Conservation (phyloP, 1,140 invertebrate species). For the Latrodectus geometricus region DNA sequence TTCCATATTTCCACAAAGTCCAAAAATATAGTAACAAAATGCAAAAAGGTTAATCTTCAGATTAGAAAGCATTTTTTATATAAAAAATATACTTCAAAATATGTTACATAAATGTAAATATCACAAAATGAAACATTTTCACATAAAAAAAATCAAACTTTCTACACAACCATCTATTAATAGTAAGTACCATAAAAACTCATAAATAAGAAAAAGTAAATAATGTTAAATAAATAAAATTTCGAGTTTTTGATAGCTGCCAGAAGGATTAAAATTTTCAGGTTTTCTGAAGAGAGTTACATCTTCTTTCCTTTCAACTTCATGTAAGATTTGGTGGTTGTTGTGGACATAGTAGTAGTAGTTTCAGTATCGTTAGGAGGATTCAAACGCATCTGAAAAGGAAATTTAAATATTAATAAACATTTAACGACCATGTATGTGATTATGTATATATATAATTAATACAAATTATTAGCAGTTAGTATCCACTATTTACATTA, state of each 20-base stretch:
- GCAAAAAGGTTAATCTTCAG: too few species aligned
- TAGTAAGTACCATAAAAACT: background rate
- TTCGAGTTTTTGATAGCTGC: constrained; percentile 37
- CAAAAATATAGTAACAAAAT: too few species aligned
- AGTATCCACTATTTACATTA: too few species aligned
- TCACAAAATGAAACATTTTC: background rate
- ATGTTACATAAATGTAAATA: background rate
- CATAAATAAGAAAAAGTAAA: background rate
- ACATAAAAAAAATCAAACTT: background rate
- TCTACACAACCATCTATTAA: constrained; percentile 4
- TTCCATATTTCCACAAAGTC: too few species aligned
- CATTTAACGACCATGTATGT: background rate
- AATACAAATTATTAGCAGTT: background rate
- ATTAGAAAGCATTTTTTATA: too few species aligned
- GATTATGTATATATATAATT: background rate
- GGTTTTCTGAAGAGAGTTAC: constrained; percentile 3
- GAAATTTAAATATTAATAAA: background rate
- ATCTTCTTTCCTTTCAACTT: constrained; percentile 43
- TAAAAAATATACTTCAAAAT: background rate
- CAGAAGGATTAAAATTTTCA: constrained; percentile 9
- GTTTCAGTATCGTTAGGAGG: constrained; percentile 60
- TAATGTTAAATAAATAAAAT: constrained; percentile 18
- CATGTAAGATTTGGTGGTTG: constrained; percentile 43
- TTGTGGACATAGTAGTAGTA: constrained; percentile 34
- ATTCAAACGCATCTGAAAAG: constrained; percentile 63